Conservation (phyloP, 2,113 vertebrate genomes). For the Psettodes erumei region DNA sequence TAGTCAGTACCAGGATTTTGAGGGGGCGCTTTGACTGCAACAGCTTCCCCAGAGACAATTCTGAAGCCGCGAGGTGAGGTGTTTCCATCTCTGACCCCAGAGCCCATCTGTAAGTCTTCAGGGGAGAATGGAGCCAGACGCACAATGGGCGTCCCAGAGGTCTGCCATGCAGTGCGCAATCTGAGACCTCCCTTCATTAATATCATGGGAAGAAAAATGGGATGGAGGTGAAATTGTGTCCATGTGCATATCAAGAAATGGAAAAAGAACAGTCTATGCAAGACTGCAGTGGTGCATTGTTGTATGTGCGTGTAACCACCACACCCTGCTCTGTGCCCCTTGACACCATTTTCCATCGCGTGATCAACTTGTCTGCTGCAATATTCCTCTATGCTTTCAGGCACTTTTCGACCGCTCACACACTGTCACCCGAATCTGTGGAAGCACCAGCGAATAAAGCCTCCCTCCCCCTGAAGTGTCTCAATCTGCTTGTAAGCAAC, state of each 20-base stretch:
- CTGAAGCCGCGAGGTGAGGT: slow-evolving; percentile 48
- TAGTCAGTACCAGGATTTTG: slow-evolving; percentile 32
- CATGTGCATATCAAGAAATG: slow-evolving; percentile 28
- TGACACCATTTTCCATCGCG: slow-evolving; percentile 57
- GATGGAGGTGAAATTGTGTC: slow-evolving; percentile 50
- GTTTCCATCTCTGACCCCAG: slow-evolving; percentile 57
- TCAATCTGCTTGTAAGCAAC: slow-evolving; percentile 28
- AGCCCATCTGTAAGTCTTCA: slow-evolving; percentile 80
- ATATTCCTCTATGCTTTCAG: slow-evolving; percentile 26
- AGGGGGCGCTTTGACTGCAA: slow-evolving; percentile 23
- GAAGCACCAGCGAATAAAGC: slow-evolving; percentile 28
- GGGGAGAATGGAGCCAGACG: slow-evolving; percentile 52
- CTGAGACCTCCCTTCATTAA: slow-evolving; percentile 58
- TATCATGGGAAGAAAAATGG: slow-evolving; percentile 31
- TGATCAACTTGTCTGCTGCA: slow-evolving; percentile 39
- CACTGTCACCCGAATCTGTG: slow-evolving; percentile 37
- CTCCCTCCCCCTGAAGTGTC: slow-evolving; percentile 26
- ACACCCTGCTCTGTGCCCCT: slow-evolving; percentile 39
- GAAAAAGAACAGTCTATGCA: slow-evolving; percentile 8
- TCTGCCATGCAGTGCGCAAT: slow-evolving; percentile 50
- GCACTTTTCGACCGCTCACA: slow-evolving; percentile 26
- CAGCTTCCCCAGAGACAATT: slow-evolving; percentile 28
- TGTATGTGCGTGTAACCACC: slow-evolving; percentile 33
- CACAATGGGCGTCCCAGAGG: slow-evolving; percentile 52
- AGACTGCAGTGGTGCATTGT: slow-evolving; percentile 34